Evolutionary conservation across 2,797 vertebrate genomes (phyloP).

Genomic region (Thamnophis elegans): DNA sequence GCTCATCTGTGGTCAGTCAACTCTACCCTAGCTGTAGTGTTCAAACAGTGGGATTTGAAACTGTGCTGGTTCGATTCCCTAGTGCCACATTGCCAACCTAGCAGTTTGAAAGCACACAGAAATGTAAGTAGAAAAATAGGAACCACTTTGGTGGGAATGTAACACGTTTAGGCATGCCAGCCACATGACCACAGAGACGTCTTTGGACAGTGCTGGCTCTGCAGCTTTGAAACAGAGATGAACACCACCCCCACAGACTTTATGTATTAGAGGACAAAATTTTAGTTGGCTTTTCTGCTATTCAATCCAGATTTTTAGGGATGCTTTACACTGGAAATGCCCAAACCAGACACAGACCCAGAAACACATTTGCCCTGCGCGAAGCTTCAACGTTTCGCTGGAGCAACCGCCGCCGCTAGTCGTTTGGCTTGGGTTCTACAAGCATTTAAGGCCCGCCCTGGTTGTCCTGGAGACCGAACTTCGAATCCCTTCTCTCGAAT

Average conservation of each 20-base stretch:
- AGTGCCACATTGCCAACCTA: too few species aligned
- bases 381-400: background rate
- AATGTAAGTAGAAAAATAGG: too few species aligned
- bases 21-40: too few species aligned
- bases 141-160: too few species aligned
- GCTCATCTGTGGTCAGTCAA: background rate
- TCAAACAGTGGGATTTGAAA: too few species aligned
- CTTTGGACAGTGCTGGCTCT: too few species aligned
- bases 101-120: too few species aligned
- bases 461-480: conserved; percentile 38
- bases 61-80: too few species aligned
- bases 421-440: background rate
- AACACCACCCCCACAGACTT: background rate
- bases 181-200: too few species aligned
- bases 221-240: too few species aligned
- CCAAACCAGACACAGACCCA: background rate
- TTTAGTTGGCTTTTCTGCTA: background rate
- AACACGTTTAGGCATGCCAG: too few species aligned
- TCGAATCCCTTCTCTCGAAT: background rate
- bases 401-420: background rate
- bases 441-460: background rate
- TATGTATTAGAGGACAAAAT: background rate
- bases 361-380: background rate
- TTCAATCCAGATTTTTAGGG: background rate
- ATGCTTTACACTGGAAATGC: background rate